Evolutionary conservation across 53 echinoderm and acorn worm species (phyloP).

Genomic region (Mesocentrotus franciscanus): DNA sequence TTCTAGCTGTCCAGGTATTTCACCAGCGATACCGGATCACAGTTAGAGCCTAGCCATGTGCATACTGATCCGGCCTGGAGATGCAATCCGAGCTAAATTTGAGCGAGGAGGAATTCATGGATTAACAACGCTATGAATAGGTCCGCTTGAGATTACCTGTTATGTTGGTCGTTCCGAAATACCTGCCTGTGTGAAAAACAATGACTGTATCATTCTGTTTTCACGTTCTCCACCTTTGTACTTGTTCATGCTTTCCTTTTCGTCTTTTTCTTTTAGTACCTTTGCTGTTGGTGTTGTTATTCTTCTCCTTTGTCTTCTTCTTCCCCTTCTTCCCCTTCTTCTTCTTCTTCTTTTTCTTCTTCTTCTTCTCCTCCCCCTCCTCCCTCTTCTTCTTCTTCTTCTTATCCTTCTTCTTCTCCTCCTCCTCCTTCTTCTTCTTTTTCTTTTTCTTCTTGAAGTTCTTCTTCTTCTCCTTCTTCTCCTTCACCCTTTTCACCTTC

Average conservation of each 20-base stretch:
- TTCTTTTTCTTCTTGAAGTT: not conserved
- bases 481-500: not conserved
- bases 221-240: no score
- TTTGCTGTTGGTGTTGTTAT: no score
- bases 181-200: no score
- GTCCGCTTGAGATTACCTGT: not conserved
- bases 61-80: not conserved
- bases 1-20: not conserved
- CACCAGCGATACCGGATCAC: not conserved
- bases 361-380: no score
- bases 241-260: no score
- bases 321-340: no score
- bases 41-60: not conserved
- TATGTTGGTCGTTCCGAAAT: not conserved
- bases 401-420: not conserved
- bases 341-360: no score
- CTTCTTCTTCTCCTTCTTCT: not conserved
- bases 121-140: slow-evolving; percentile 1
- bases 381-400: no score
- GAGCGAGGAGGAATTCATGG: not conserved
- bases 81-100: not conserved
- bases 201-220: no score
- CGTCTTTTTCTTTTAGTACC: no score
- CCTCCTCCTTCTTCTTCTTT: not conserved
- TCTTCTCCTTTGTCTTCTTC: no score